Evolutionary conservation across 2,888 invertebrate species (phyloP), one percentile per base, ranked within the genome.

Genomic region (Neelides folsomi): DNA sequence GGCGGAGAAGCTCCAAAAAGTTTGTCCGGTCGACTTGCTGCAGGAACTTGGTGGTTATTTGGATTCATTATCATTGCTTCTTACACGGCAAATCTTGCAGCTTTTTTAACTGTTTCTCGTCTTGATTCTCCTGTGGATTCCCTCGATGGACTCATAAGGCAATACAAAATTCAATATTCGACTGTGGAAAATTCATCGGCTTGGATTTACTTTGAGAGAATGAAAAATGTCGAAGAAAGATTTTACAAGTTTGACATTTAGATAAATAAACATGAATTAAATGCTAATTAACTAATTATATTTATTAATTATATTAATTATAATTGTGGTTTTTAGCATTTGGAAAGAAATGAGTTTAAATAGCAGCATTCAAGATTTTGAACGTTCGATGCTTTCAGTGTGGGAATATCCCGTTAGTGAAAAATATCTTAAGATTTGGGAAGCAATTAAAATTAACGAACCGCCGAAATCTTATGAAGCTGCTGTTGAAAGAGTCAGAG

Each of bases 1-100:
- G 93, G 93, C 0, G 93, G 92, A 0, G 93, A 93, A 70, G 92
- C 93, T 0, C 93, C 93, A 0, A 92, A 93, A 70, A 94, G 94
- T 70, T 75, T 95, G 0, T 93, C 93, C 0, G 94, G 94, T 0
- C 78, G 94, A 43, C 73, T 97, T n/a, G 83, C 97, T 0, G 95
- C 95, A 0, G 95, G 95, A 1, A 94, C 94, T 0, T 97, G 97
- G 97, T 97, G 97, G 94, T 95, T 97, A 72, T 97, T 97, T 73
- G 95, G 95, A 0, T 76, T 97, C 58, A 95, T 97, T 67, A 79
- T 97, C 52, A 90, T 95, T 59, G 94, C 94, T 51, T 95, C 95
- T 18, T 97, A 97, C 71, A 98, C 97, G 44, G 97, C 97, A 53
- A 97, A 98, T 72, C 76, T 97, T 66, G 92, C 93, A 1, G 97